Base-by-base conservation (phyloP, 2,113 vertebrate species). In the Oncorhynchus nerka region DNA sequence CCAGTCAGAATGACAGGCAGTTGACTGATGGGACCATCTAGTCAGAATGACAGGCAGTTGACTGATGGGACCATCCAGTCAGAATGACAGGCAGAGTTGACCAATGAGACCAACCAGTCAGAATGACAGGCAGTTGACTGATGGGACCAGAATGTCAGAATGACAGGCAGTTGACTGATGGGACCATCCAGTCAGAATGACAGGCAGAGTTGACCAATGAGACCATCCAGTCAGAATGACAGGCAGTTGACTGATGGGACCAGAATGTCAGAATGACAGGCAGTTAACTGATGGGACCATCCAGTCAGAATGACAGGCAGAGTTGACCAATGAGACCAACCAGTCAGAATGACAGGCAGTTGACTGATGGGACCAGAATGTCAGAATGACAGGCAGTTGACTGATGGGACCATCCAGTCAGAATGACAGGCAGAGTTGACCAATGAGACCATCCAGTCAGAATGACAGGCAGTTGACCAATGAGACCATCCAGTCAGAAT, bases 241-340 rank as follows among this genome's bases (percentile, higher is more conserved):
- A 84, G 68, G 78, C 66, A 32, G 72, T 83, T 86, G 84, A 90
- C 71, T 74, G 77, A 85, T 84, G 19, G 76, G 66, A 82, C 49
- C 73, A n/a, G n/a, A n/a, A 84, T 32, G 77, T 84, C 72, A 85
- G 85, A 89, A 82, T 86, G 81, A 87, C 80, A 84, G 68, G 78
- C 68, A 32, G 73, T 83, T 86, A 83, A 90, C 71, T 74, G 78
- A 85, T 84, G n/a, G 75, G 66, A 82, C 49, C 73, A 84, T 32
- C 30, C 30, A 32, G 30, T 32, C 4, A 32, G 30, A 32, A 32
- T 5, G 30, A 32, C 30, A 5, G 30, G 30, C 30, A 26, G 4
- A 26, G 4, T 32, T 32, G 30, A 32, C 30, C 0, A 1, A 32
- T 32, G 1, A 1, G 30, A 32, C 30, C 30, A 32, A 1, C 4